Base-by-base conservation (phyloP, 2,888 invertebrate genomes). In the Philhelius pedissequus region DNA sequence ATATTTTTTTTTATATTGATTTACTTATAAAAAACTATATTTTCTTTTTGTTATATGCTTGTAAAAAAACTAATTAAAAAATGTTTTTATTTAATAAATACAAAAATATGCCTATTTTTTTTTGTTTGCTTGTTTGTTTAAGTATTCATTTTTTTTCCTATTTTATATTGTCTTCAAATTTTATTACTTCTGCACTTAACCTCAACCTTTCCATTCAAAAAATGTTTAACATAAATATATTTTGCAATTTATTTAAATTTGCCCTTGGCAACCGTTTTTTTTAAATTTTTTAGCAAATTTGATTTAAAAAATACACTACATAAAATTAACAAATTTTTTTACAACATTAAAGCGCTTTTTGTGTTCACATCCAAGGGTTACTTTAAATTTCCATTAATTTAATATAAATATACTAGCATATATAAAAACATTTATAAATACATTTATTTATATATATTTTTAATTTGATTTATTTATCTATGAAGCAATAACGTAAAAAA, bases 51-150 rank as follows among this genome's bases (percentile, higher is more conserved):
- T 80, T 76, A 58, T 32, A 69, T 43, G 56, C 56, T 86, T 86
- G 86, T 87, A 88, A 87, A 86, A 86, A 89, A 87, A 88, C 88
- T 88, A 86, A 86, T 75, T 88, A 87, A 89, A 89, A 89, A 89
- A 89, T 89, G 88, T 88, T 87, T n/a, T 87, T 86, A 69, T 84
- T 64, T 86, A 88, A 89, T 86, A 88, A 43, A 89, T 89, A 86
- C 78, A 88, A 87, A 89, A 88, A 88, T 89, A 89, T 88, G 86
- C 88, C 86, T 86, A 78, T 80, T 88, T 32, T 40, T 88, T 30
- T 60, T 58, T 74, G 64, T 18, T 30, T 70, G 32, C 74, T 71
- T 56, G 1, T 32, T 38, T 38, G 5, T 18, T 22, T 6, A 22
- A 13, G 0, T 48, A n/a, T 48, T 48, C 6, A 20, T 58, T 38